Conservation (phyloP, 2,113 vertebrate species). For the Polypterus bichir region DNA sequence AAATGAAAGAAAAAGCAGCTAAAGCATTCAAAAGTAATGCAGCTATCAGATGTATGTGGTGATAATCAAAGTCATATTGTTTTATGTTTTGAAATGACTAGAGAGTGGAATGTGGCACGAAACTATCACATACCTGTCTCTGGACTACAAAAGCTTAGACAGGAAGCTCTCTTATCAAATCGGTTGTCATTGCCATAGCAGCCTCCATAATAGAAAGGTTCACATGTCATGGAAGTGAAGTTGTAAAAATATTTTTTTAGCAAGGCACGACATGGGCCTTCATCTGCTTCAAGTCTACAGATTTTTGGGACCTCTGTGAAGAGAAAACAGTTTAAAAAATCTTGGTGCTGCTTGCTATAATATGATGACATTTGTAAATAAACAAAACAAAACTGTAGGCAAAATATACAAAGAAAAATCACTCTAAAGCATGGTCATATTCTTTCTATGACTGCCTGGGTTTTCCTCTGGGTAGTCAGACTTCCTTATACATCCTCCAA, state of each 20-base stretch:
- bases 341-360: too few species aligned
- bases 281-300: conserved; percentile 58
- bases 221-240: conserved; percentile 70
- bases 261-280: conserved; percentile 44
- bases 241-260: conserved; percentile 66
- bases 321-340: too few species aligned
- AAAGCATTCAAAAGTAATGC: not conserved
- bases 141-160: conserved; percentile 62
- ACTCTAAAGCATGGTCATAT: too few species aligned
- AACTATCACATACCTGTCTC: conserved; percentile 48
- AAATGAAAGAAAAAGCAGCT: not conserved
- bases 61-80: not conserved
- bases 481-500: too few species aligned
- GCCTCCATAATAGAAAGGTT: conserved; percentile 57
- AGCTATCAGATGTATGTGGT: not conserved
- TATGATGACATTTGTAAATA: too few species aligned
- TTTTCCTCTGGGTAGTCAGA: too few species aligned
- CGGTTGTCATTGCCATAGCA: conserved; percentile 60
- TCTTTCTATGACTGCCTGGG: too few species aligned
- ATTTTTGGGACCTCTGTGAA: conserved; percentile 64
- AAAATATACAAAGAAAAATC: too few species aligned
- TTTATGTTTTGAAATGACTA: not conserved
- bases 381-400: too few species aligned
- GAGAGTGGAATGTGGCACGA: not conserved
- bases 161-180: conserved; percentile 52